Evolutionary conservation across 2,797 vertebrate genomes (phyloP).

Genomic region (Cebuella pygmaea): DNA sequence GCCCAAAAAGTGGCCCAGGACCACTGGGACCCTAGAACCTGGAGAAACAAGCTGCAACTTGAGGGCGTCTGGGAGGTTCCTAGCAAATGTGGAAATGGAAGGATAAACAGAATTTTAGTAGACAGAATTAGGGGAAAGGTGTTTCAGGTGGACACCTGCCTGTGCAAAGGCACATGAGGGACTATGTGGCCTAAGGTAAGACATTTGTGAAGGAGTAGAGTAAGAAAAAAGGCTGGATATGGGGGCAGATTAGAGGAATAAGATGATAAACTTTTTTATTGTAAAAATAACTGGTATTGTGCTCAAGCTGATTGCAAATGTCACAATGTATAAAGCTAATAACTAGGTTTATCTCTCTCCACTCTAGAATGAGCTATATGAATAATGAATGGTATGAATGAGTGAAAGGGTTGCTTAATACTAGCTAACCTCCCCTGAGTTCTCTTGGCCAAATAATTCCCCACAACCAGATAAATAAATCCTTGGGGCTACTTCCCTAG

Average conservation of each 20-base stretch:
- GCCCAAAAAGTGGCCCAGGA: not conserved
- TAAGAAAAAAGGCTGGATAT: not conserved
- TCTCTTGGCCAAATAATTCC: constrained; percentile 20
- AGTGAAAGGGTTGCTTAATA: constrained; percentile 39
- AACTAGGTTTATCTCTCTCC: not conserved
- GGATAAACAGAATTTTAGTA: not conserved
- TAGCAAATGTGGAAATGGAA: not conserved
- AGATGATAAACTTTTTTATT: not conserved
- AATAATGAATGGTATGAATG: constrained; percentile 29
- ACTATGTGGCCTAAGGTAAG: not conserved
- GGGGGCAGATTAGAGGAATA: not conserved
- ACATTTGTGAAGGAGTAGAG: not conserved
- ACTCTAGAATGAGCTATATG: constrained; percentile 1
- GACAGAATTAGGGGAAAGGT: not conserved
- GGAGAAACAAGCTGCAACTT: not conserved
- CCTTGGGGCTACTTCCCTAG: not conserved
- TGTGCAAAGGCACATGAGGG: not conserved
- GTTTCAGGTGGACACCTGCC: not conserved
- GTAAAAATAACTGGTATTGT: not conserved
- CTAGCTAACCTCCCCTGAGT: not conserved
- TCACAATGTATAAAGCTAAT: not conserved
- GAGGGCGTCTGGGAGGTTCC: not conserved
- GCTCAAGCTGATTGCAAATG: not conserved
- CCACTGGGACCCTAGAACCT: not conserved
- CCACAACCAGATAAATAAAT: constrained; percentile 34